Conservation (phyloP, 2,797 vertebrate species). For the Coreius guichenoti region DNA sequence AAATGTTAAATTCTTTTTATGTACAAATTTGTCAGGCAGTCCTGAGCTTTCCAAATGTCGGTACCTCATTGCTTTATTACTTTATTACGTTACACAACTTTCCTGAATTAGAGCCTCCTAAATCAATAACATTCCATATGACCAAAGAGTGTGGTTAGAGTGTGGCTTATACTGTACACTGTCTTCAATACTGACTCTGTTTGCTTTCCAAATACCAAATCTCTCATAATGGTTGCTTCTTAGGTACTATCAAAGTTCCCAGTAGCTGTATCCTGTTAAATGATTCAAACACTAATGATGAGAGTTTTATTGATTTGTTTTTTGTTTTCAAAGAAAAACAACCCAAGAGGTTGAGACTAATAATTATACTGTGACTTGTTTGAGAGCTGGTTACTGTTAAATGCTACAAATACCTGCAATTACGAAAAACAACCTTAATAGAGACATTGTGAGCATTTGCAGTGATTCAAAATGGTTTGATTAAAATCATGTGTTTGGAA, state of each 20-base stretch:
- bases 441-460: constrained; percentile 62
- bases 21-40: neutral
- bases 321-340: neutral
- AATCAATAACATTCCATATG: constrained; percentile 20
- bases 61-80: neutral
- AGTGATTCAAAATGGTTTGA: constrained; percentile 60
- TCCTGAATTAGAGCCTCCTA: constrained; percentile 11
- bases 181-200: constrained; percentile 17
- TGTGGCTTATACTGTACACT: neutral
- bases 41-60: neutral
- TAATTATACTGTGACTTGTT: neutral
- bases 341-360: neutral
- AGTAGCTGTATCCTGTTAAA: neutral
- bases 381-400: constrained; percentile 32
- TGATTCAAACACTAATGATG: neutral
- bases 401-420: neutral
- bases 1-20: neutral
- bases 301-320: too few relatives aligned
- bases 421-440: constrained; percentile 6
- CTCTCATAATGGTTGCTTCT: neutral
- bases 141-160: constrained; percentile 4
- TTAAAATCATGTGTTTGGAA: constrained; percentile 61
- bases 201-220: constrained; percentile 41
- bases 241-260: neutral
- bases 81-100: constrained; percentile 3